Evolutionary conservation across 2,113 vertebrate species (phyloP), one percentile per base, ranked within the genome.

Genomic region (Balaenoptera acutorostrata): DNA sequence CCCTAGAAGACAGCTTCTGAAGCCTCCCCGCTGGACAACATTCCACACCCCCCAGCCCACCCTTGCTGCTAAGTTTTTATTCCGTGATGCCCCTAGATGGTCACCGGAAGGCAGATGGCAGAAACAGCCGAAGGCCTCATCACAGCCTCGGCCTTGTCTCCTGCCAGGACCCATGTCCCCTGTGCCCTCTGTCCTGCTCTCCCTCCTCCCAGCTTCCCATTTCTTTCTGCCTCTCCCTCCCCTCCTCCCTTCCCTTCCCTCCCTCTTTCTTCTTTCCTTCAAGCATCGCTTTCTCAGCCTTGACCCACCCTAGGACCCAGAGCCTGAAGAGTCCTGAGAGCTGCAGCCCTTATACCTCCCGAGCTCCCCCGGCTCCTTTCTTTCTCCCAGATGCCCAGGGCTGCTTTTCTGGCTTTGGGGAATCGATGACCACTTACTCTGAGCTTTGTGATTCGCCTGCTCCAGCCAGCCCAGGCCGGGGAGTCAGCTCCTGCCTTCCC

Each of bases 31-130:
- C 3, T 27, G 25, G 78, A 41, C 59, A 75, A 11, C 39, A n/a
- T 20, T 13, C 64, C 41, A 39, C 0, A 0, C 7, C 2, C 11
- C 17, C 8, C 25, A 27, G 33, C 21, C 7, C 2, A 0, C 49
- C n/a, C 3, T 3, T 3, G 59, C 33, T 5, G 9, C 8, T 71
- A 3, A 12, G 5, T 10, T 59, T 66, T 68, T 20, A 8, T 31
- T 85, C 61, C 46, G 2, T n/a, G 44, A 57, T 39, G 27, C 27
- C 6, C 8, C 14, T 36, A 1, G 11, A 59, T 12, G 6, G 4
- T 41, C 71, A 11, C 31, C 20, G 41, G 11, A 78, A 52, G 39
- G 29, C 78, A 18, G 72, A 36, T 2, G 7, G 44, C 55, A 49
- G 29, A 14, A 29, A 61, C 25, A 9, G 17, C 5, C 3, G 59